Conservation (phyloP, 2,113 vertebrate species). For the Cyphomyrus plagiostoma region DNA sequence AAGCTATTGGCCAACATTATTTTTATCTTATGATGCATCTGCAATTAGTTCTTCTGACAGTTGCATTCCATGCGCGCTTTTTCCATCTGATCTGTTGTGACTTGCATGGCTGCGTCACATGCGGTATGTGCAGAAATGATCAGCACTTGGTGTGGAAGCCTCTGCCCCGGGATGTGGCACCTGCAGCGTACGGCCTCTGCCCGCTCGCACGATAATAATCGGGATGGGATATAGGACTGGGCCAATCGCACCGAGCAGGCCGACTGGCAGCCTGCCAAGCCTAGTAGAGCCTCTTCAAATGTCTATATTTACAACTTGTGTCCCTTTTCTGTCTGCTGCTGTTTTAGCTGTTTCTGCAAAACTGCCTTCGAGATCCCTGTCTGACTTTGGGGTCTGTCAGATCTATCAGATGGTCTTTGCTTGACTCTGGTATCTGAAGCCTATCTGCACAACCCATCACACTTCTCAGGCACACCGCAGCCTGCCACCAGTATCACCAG, state of each 20-base stretch:
- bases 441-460: neutral
- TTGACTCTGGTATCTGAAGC: neutral
- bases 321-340: neutral
- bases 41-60: neutral
- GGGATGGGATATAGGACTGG: slow-evolving; percentile 13
- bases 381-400: neutral
- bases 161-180: neutral
- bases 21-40: neutral
- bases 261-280: neutral
- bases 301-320: neutral
- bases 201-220: slow-evolving; percentile 30
- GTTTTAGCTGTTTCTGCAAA: neutral
- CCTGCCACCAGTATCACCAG: neutral
- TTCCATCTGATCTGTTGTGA: neutral
- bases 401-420: neutral
- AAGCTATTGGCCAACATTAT: neutral
- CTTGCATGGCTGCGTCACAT: neutral
- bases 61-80: neutral
- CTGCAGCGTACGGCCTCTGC: slow-evolving; percentile 14
- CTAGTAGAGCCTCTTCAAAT: neutral
- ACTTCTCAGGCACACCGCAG: neutral
- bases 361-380: neutral
- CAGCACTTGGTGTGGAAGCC: neutral
- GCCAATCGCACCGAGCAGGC: neutral
- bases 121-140: neutral